Evolutionary conservation across 2,797 vertebrate genomes (phyloP), one percentile per base, ranked within the genome.

Genomic region (Amazona finschi): DNA sequence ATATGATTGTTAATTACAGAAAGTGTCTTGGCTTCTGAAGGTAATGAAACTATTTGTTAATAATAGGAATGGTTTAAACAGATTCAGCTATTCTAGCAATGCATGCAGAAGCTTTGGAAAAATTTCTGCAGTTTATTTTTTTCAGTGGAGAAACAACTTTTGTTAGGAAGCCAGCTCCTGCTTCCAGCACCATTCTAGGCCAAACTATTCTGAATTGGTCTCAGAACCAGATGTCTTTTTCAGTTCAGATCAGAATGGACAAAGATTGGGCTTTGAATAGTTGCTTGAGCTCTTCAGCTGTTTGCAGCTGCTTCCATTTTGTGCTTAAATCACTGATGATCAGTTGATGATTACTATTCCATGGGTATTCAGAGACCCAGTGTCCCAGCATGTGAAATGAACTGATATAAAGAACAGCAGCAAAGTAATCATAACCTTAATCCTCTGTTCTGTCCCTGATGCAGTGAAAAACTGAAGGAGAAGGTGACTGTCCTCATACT

Each of bases 21-120:
- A 92, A 77, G 7, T 28, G 16, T 44, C 30, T 53, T 79, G 69
- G n/a, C 82, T 94, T 92, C 69, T 94, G 76, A 95, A 89, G 58
- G 9, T 55, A 78, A 39, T 62, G 31, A 39, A 93, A 24, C 49
- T 47, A 15, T 75, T 85, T 74, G 33, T 86, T 95, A 89, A 47
- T 61, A 72, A 65, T 27, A 88, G 39, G 91, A 89, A 66, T 20
- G 2, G 22, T 87, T 95, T 80, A 43, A 77, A 92, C 46, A 36
- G 81, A 69, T 47, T 28, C 57, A 90, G 38, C 27, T 91, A 79
- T 87, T 92, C 69, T 69, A 92, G 77, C 28, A 73, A 86, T 41
- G 53, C 15, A 31, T 6, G 43, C 5, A 93, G 60, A 87, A 81
- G 65, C 65, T 87, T 71, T 43, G 78, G 69, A 93, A 87, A 89